Percentiles rank a stretch among this genome's conserved stretches.
Evolutionary conservation across 2,113 vertebrate genomes (phyloP).

Genomic region (Lagenorhynchus albirostris): DNA sequence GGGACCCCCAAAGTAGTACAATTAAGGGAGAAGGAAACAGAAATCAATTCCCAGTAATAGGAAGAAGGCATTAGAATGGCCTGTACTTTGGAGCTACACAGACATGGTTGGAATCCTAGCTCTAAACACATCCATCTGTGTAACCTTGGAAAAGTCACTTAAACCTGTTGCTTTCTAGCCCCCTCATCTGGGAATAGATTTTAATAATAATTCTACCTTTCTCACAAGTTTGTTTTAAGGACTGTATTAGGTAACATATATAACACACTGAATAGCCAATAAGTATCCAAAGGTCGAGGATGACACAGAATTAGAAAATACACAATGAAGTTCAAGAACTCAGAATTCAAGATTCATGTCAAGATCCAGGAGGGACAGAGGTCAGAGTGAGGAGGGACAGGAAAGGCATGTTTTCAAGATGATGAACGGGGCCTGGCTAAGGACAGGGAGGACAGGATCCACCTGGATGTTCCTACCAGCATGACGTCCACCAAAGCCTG

Average conservation of each 20-base stretch:
- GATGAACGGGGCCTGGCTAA: not conserved
- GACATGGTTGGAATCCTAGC: not conserved
- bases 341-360: not conserved
- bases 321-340: not conserved
- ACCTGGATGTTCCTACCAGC: not conserved
- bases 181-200: not conserved
- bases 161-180: not conserved
- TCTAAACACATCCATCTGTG: not conserved
- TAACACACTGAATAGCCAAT: not conserved
- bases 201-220: not conserved
- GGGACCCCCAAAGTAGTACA: not conserved
- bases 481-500: slow-evolving; percentile 19
- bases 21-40: not conserved
- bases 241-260: not conserved
- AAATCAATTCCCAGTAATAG: not conserved
- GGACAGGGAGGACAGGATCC: not conserved
- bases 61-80: not conserved
- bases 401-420: not conserved
- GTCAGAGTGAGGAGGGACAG: not conserved
- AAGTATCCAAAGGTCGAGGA: not conserved
- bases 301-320: not conserved
- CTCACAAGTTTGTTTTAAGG: not conserved
- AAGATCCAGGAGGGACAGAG: not conserved
- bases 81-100: not conserved
- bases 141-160: no score